Conservation (phyloP, 2,113 vertebrate species). For the Morone saxatilis region DNA sequence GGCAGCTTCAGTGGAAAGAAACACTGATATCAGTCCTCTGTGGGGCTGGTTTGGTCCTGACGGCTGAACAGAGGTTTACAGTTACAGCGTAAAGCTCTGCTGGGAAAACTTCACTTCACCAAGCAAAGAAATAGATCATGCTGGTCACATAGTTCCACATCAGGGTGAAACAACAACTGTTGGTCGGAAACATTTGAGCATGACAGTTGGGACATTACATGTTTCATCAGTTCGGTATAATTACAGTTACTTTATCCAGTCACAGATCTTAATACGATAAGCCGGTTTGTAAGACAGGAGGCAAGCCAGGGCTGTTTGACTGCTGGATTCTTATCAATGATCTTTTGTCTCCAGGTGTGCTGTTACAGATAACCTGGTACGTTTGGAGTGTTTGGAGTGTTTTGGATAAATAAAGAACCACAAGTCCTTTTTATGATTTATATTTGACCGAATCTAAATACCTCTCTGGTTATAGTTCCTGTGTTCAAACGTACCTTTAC, state of each 20-base stretch:
- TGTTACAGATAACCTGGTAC: not conserved
- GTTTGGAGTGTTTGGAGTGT: no score
- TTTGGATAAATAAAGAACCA: not conserved
- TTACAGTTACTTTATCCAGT: slow-evolving; percentile 11
- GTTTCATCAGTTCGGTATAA: slow-evolving; percentile 25
- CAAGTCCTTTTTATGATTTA: not conserved
- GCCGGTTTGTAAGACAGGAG: not conserved
- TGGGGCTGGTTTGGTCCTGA: not conserved
- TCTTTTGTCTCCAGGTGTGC: slow-evolving; percentile 5
- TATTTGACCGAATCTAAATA: not conserved
- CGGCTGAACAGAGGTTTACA: slow-evolving; percentile 9
- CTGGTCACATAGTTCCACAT: not conserved
- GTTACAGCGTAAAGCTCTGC: not conserved
- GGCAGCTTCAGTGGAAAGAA: not conserved
- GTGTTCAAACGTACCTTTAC: not conserved
- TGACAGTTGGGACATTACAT: slow-evolving; percentile 1
- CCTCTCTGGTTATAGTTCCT: not conserved
- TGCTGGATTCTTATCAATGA: slow-evolving; percentile 18
- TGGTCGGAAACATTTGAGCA: not conserved
- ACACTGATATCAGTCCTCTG: not conserved
- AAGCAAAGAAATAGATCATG: not conserved
- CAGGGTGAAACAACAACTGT: not conserved
- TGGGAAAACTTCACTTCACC: not conserved
- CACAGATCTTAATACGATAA: slow-evolving; percentile 16
- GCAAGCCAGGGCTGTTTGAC: slow-evolving; percentile 20